These are phyloP conservation scores for Drosophila sp. DNA, from an alignment of 1,140 invertebrate species.

Conservation along the genomic window DNA sequence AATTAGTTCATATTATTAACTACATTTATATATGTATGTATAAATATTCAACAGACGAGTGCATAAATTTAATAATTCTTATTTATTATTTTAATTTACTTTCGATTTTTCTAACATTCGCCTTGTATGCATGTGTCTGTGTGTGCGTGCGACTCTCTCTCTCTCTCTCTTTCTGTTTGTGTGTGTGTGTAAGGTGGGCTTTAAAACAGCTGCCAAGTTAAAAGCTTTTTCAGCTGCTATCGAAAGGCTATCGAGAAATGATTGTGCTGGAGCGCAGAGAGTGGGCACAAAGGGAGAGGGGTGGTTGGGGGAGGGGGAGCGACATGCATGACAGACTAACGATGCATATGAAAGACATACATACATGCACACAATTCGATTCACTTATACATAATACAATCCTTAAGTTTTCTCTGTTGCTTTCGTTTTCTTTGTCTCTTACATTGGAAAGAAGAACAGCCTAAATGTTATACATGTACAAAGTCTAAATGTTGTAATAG, in stretches of 20 bases:
- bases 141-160: conserved; percentile 42
- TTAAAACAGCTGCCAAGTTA: conserved; percentile 60
- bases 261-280: conserved; percentile 34
- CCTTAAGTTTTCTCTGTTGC: conserved; percentile 17
- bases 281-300: not conserved
- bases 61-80: conserved; percentile 79
- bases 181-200: conserved; percentile 70
- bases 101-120: conserved; percentile 39
- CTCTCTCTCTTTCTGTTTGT: conserved; percentile 23
- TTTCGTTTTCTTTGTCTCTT: conserved; percentile 51
- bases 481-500: conserved; percentile 65
- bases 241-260: conserved; percentile 40
- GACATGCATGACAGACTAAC: conserved; percentile 11
- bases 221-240: conserved; percentile 58
- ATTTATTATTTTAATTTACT: conserved; percentile 27
- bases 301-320: not conserved
- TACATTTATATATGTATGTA: conserved; percentile 66
- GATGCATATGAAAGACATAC: conserved; percentile 3
- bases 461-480: conserved; percentile 82
- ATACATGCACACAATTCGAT: conserved; percentile 29
- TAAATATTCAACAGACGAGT: conserved; percentile 79
- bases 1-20: conserved; percentile 78
- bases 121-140: conserved; percentile 28
- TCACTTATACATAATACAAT: conserved; percentile 25
- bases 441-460: conserved; percentile 75